Conservation (phyloP, 2,113 vertebrate species). For the Hyperoodon ampullatus region DNA sequence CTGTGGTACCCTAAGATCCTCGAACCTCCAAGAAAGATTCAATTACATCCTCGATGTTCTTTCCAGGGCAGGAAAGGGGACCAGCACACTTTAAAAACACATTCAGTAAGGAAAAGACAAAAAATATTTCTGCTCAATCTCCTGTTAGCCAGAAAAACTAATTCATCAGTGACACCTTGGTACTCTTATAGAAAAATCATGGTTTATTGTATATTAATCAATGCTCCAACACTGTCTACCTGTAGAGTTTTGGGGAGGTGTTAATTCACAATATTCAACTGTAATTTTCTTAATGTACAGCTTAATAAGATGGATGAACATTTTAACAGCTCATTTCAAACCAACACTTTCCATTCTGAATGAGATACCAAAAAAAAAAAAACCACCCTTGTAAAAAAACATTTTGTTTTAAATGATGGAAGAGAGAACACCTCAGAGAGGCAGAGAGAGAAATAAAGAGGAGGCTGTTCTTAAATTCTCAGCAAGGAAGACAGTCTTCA, state of each 20-base stretch:
- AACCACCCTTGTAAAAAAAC: not conserved
- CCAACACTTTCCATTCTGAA: not conserved
- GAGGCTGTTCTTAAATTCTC: not conserved
- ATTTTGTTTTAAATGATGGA: not conserved
- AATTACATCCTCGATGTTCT: not conserved
- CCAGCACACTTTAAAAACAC: not conserved
- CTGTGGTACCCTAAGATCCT: not conserved
- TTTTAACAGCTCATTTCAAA: constrained; percentile 56
- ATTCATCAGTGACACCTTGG: not conserved
- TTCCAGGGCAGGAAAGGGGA: not conserved
- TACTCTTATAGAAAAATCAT: constrained; percentile 43
- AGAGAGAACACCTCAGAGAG: not conserved
- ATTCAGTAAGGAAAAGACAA: constrained; percentile 17
- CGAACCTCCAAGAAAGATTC: constrained; percentile 16
- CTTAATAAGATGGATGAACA: constrained; percentile 30
- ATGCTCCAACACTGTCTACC: not conserved
- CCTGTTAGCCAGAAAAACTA: constrained; percentile 6
- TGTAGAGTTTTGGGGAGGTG: not conserved
- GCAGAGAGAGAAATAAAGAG: not conserved
- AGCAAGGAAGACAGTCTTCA: not conserved
- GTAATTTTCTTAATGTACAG: constrained; percentile 8
- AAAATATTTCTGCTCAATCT: constrained; percentile 25
- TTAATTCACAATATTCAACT: constrained; percentile 34
- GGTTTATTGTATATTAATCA: not conserved
- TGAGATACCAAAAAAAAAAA: not conserved